Conservation (phyloP, 2,797 vertebrate genomes). For the Aphelocoma californica region DNA sequence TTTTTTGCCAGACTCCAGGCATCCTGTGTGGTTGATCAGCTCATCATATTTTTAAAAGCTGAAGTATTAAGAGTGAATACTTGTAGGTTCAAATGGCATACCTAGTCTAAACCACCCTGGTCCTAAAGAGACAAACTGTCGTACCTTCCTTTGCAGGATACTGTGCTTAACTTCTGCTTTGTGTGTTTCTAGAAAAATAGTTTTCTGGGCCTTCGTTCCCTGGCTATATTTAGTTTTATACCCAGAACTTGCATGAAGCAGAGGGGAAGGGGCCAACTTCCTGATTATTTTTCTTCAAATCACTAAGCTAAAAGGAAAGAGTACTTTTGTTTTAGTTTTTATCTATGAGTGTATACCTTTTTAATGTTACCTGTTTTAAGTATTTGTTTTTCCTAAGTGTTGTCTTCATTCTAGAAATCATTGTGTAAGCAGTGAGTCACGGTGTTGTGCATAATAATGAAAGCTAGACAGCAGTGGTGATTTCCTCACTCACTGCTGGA, state of each 20-base stretch:
- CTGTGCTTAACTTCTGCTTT: not conserved
- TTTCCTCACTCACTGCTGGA: not conserved
- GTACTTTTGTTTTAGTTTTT: not conserved
- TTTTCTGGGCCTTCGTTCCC: constrained; percentile 47
- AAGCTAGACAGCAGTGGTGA: not conserved
- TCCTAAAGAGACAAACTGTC: not conserved
- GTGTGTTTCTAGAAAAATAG: constrained; percentile 36
- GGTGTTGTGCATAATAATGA: not conserved
- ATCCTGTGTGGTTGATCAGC: not conserved
- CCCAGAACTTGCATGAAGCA: not conserved
- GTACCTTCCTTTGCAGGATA: not conserved
- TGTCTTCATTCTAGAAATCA: not conserved
- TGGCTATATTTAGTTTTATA: constrained; percentile 39
- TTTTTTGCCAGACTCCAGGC: not conserved
- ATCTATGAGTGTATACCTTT: not conserved
- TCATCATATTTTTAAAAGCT: not conserved
- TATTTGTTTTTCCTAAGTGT: not conserved
- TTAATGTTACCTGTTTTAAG: not conserved
- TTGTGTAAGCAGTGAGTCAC: not conserved
- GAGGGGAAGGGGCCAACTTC: not conserved
- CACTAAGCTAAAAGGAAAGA: not conserved
- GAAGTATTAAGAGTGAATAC: not conserved
- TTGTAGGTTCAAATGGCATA: not conserved
- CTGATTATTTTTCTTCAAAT: not conserved
- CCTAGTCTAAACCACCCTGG: not conserved